phyloP scores from a whole-genome alignment of 2,888 invertebrate species.

The Athalia cordata region DNA sequence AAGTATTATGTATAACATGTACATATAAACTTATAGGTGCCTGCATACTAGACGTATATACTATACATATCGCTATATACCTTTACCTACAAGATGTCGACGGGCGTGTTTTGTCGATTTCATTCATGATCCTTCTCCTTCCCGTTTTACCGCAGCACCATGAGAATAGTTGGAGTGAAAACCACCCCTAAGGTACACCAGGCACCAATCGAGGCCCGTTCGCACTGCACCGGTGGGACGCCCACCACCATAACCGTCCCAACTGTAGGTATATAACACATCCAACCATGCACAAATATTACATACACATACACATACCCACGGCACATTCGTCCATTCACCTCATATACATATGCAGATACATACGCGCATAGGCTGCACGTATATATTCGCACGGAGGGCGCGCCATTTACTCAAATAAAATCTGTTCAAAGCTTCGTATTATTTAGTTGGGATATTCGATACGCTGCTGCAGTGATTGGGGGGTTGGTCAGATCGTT shows the following conservation, averaged over 20 bases:
- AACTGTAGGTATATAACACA: background rate
- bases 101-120: slow-evolving; percentile 56
- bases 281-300: background rate
- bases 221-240: slow-evolving; percentile 49
- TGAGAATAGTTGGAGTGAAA: slow-evolving; percentile 67
- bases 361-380: background rate
- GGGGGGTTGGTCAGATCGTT: background rate
- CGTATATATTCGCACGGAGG: background rate
- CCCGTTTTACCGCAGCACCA: slow-evolving; percentile 49
- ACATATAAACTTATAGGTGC: too few species aligned
- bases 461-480: slow-evolving; percentile 22
- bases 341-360: too few species aligned
- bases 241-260: slow-evolving; percentile 31
- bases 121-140: slow-evolving; percentile 11
- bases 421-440: background rate
- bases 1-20: too few species aligned
- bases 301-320: too few species aligned
- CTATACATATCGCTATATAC: too few species aligned
- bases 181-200: slow-evolving; percentile 66
- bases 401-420: background rate
- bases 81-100: slow-evolving; percentile 45
- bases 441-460: background rate
- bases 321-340: too few species aligned
- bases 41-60: too few species aligned
- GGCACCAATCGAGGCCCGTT: slow-evolving; percentile 65